Evolutionary conservation across 2,113 vertebrate species (phyloP).

Genomic region (Bucco capensis): DNA sequence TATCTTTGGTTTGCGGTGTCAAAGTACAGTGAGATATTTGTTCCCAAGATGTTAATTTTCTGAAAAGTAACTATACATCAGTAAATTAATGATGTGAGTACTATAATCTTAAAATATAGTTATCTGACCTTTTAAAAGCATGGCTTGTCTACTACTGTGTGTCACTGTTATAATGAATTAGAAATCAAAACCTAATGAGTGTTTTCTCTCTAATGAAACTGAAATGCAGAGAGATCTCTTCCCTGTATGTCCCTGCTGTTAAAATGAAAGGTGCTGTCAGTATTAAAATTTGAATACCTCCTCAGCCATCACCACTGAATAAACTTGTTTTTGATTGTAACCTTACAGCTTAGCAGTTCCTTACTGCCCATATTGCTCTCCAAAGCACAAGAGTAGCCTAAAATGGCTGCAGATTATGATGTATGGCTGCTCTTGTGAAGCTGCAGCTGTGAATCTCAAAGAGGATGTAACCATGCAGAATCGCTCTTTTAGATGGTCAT

Average conservation of each 20-base stretch:
- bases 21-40: neutral
- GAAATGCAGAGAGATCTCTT: neutral
- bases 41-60: neutral
- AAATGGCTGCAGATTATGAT: constrained; percentile 65
- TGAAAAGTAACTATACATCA: constrained; percentile 12
- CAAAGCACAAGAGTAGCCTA: constrained; percentile 8
- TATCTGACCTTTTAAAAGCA: neutral
- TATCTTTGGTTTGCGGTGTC: constrained; percentile 61
- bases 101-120: neutral
- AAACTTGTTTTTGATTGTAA: neutral
- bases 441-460: constrained; percentile 48
- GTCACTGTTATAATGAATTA: neutral
- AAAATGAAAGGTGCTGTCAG: neutral
- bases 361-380: neutral
- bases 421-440: constrained; percentile 45
- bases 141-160: neutral
- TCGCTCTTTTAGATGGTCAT: constrained; percentile 34
- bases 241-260: neutral
- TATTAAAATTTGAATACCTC: neutral
- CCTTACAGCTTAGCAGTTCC: neutral
- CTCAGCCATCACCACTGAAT: neutral
- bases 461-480: constrained; percentile 42
- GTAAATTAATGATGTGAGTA: constrained; percentile 4
- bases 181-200: neutral
- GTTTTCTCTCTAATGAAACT: neutral